Evolutionary conservation across 2,888 invertebrate genomes (phyloP).

Genomic region (Xestobium rufovillosum): DNA sequence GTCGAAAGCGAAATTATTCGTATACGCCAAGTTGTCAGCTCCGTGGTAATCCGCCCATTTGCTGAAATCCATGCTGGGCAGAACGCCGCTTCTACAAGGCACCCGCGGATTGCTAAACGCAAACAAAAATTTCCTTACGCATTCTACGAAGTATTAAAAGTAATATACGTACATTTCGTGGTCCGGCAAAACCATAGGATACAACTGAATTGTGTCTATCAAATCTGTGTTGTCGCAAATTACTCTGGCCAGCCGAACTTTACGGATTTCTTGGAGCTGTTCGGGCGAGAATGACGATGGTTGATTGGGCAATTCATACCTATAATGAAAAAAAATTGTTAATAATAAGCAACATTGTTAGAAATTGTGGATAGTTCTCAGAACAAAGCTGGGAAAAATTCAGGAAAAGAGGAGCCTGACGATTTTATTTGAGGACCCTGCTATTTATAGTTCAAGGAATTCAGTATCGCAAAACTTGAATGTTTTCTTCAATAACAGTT

Average conservation of each 20-base stretch:
- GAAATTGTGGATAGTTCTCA: too few species aligned
- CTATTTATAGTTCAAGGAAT: too few species aligned
- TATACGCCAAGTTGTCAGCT: constrained; percentile 32
- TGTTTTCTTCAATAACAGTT: too few species aligned
- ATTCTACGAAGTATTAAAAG: constrained; percentile 6
- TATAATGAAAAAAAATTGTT: constrained; percentile 31
- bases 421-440: too few species aligned
- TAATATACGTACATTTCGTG: constrained; percentile 85
- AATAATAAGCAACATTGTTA: not conserved
- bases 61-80: constrained; percentile 79
- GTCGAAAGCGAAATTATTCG: constrained; percentile 57
- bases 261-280: constrained; percentile 76
- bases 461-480: too few species aligned
- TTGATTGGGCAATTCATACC: constrained; percentile 84
- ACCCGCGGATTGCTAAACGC: constrained; percentile 80
- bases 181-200: constrained; percentile 87
- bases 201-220: constrained; percentile 83
- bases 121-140: constrained; percentile 17
- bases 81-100: constrained; percentile 80
- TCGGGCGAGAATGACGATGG: constrained; percentile 86
- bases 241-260: constrained; percentile 70
- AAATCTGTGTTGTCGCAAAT: constrained; percentile 91
- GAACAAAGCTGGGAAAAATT: too few species aligned
- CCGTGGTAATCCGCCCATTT: constrained; percentile 76
- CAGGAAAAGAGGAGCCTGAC: too few species aligned